Evolutionary conservation across 2,888 invertebrate species (phyloP).

Genomic region (Volucella inflata): DNA sequence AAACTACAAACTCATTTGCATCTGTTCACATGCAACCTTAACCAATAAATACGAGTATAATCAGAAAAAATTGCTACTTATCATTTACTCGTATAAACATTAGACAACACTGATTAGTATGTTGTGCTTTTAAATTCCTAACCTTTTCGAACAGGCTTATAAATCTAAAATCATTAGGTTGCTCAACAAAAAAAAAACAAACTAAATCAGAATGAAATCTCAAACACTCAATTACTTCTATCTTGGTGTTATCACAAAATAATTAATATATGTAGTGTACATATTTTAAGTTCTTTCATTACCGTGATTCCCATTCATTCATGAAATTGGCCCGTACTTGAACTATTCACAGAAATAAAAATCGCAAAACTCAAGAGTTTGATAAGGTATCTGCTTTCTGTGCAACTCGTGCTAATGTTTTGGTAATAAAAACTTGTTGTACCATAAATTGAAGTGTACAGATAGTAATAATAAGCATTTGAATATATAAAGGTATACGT

Average conservation of each 20-base stretch:
- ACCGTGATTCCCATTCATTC: neutral
- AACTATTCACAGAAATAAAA: conserved; percentile 16
- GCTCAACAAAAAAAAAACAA: neutral
- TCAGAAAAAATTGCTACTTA: too few species aligned
- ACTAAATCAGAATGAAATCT: neutral
- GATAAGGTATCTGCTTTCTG: neutral
- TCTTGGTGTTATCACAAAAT: conserved; percentile 3
- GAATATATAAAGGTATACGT: too few species aligned
- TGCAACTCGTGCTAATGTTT: neutral
- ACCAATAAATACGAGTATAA: too few species aligned
- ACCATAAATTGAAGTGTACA: neutral
- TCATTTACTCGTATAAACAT: too few species aligned
- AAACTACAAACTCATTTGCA: too few species aligned
- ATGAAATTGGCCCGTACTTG: conserved; percentile 21
- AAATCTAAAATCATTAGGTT: neutral
- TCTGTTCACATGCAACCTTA: too few species aligned
- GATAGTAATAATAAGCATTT: neutral
- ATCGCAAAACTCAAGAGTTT: neutral
- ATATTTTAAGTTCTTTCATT: neutral
- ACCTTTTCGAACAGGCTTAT: neutral
- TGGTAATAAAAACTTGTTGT: neutral
- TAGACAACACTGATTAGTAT: too few species aligned
- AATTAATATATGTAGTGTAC: neutral
- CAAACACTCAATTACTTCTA: neutral
- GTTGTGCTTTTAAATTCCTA: too few species aligned